Conservation (phyloP, 2,797 vertebrate species). For the Malacoctenus gilli region DNA sequence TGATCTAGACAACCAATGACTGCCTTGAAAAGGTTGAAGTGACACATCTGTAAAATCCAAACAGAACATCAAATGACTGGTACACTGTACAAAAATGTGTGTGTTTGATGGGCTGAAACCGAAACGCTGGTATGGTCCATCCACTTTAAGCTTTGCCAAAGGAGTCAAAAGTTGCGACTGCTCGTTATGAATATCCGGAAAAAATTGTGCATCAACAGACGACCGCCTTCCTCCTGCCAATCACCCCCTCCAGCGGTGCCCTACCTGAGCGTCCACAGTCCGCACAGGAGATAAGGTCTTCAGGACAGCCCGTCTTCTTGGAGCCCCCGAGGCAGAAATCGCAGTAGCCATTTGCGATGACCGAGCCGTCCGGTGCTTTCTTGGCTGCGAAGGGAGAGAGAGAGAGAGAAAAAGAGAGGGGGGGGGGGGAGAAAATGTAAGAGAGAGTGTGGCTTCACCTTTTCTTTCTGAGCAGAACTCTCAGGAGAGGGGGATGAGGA, state of each 20-base stretch:
- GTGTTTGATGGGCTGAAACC: conserved; percentile 55
- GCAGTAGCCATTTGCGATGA: conserved; percentile 94
- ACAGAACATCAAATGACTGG: conserved; percentile 34
- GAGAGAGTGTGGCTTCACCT: conserved; percentile 16
- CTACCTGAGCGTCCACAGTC: conserved; percentile 95
- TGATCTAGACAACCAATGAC: conserved; percentile 12
- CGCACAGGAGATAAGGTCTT: conserved; percentile 95
- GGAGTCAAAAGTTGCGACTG: conserved; percentile 28
- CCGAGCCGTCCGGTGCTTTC: conserved; percentile 91
- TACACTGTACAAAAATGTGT: conserved; percentile 36
- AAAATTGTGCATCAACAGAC: conserved; percentile 66
- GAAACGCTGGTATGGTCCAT: conserved; percentile 74
- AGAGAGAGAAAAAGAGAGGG: conserved; percentile 32
- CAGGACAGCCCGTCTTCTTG: conserved; percentile 94
- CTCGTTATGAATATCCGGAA: conserved; percentile 23
- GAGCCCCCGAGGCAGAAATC: conserved; percentile 95
- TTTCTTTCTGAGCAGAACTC: conserved; percentile 4
- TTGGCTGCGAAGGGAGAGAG: conserved; percentile 83
- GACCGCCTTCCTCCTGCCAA: conserved; percentile 70
- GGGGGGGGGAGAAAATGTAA: too few relatives aligned
- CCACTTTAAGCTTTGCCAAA: conserved; percentile 35
- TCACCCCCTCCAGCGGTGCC: conserved; percentile 70
- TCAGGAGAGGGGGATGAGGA: conserved; percentile 15
- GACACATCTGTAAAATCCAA: too few relatives aligned
- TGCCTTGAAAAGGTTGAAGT: conserved; percentile 25